Conservation (phyloP, 2,113 vertebrate species). For the Pterocles orientalis region DNA sequence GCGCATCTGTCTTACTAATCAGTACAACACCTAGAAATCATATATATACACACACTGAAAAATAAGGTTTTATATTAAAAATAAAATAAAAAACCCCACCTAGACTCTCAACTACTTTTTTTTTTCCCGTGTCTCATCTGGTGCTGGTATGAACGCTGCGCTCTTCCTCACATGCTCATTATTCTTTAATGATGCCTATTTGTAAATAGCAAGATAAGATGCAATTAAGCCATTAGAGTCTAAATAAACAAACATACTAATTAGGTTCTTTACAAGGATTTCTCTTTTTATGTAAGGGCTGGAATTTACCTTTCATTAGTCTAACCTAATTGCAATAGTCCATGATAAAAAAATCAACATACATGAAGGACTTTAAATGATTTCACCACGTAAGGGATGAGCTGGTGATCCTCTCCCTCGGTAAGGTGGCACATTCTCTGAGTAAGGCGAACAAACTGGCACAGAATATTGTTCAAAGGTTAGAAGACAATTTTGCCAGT, state of each 20-base stretch:
- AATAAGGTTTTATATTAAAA: background rate
- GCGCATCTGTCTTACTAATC: background rate
- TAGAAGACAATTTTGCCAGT: background rate
- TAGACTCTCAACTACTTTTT: background rate
- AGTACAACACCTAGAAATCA: background rate
- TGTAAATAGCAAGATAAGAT: conserved; percentile 84
- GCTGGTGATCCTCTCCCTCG: background rate
- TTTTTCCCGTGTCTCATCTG: background rate
- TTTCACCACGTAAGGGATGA: conserved; percentile 3
- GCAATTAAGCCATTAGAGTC: conserved; percentile 82
- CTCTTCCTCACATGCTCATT: conserved; percentile 60
- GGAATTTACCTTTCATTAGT: conserved; percentile 87
- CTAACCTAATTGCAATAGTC: conserved; percentile 80
- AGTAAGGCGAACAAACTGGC: background rate
- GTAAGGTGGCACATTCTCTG: background rate
- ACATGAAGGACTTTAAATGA: conserved; percentile 68
- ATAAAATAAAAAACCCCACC: background rate
- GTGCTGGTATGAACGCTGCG: background rate
- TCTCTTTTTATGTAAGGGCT: conserved; percentile 59
- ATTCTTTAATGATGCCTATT: conserved; percentile 80
- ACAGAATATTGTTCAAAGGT: background rate
- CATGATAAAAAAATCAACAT: conserved; percentile 68
- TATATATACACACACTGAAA: background rate
- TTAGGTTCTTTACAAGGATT: conserved; percentile 76
- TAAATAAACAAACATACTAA: conserved; percentile 81